Base-by-base conservation (phyloP, 1,140 invertebrate genomes). In the Megalopta genalis region DNA sequence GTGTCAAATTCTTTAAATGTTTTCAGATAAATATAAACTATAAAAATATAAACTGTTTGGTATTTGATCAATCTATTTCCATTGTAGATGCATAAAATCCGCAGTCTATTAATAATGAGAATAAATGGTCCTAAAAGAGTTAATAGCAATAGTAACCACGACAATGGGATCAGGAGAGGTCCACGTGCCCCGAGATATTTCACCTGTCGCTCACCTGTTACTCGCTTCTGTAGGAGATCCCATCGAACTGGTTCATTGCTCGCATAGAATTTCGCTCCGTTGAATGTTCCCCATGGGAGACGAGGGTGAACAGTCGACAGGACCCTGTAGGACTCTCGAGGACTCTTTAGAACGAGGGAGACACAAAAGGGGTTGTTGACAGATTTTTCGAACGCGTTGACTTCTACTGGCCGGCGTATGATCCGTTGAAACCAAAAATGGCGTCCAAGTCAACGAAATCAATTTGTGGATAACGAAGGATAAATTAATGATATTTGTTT, bases 191-290 rank as follows among this genome's bases (percentile, higher is more conserved):
- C 14, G 18, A 16, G 21, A 54, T 10, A 42, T 21, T 54, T 60
- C 64, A 67, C 39, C 39, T 49, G 74, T 62, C 14, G 25, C 8
- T 70, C 72, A 83, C 81, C 79, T 83, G 83, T 84, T 70, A 64
- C 59, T 25, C 21, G 23, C 23, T 54, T 62, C 5, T 27, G 25
- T 59, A 64, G 62, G 25, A 76, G 66, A 62, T 75, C 68, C 25
- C 57, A 14, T 59, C 32, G 62, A 59, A 71, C 64, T n/a, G 67
- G 71, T 79, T 86, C 62, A 82, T 85, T 72, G 84, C 75, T 67
- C 23, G 39, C 14, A 3, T 57, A 65, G 63, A 60, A 64, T 69
- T 68, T 54, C 62, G 59, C 75, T 52, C 62, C 42, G 1, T 63
- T 71, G 49, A 85, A 84, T 72, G 65, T 71, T 57, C 54, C 69